Evolutionary conservation across 2,797 vertebrate species (phyloP).

Genomic region (Chrosomus eos): DNA sequence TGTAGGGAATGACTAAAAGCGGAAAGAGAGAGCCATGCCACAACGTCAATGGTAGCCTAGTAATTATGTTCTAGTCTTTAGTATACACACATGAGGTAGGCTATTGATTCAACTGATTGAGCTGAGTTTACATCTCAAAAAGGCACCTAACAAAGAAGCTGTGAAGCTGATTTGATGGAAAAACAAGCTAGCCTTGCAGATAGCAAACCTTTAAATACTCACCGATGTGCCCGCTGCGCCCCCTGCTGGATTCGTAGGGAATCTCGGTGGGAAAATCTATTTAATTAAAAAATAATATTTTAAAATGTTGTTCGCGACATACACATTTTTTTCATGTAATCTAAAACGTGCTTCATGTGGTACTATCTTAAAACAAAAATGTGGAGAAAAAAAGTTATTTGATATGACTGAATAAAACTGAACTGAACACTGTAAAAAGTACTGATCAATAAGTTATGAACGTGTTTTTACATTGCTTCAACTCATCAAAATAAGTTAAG

Average conservation of each 20-base stretch:
- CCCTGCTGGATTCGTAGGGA: conserved; percentile 58
- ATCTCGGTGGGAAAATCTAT: conserved; percentile 73
- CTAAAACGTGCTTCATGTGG: not conserved
- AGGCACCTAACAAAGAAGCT: not conserved
- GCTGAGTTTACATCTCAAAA: not conserved
- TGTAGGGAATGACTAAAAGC: conserved; percentile 63
- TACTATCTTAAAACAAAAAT: not conserved
- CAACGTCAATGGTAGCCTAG: not conserved
- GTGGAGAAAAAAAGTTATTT: not conserved
- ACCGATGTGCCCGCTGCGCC: conserved; percentile 67
- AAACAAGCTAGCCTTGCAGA: not conserved
- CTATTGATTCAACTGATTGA: not conserved
- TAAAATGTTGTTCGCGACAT: not conserved
- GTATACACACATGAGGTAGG: not conserved
- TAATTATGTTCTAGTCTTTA: not conserved
- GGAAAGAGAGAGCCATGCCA: not conserved
- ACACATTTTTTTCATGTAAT: not conserved
- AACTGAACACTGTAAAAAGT: too few species aligned
- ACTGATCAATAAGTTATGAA: too few species aligned
- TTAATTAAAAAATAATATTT: not conserved
- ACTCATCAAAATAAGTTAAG: too few species aligned
- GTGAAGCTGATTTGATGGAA: not conserved
- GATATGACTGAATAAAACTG: not conserved
- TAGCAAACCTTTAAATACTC: conserved; percentile 2
- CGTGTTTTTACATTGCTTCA: too few species aligned